phyloP scores from a whole-genome alignment of 2,888 invertebrate species.

The Aquatica leii region DNA sequence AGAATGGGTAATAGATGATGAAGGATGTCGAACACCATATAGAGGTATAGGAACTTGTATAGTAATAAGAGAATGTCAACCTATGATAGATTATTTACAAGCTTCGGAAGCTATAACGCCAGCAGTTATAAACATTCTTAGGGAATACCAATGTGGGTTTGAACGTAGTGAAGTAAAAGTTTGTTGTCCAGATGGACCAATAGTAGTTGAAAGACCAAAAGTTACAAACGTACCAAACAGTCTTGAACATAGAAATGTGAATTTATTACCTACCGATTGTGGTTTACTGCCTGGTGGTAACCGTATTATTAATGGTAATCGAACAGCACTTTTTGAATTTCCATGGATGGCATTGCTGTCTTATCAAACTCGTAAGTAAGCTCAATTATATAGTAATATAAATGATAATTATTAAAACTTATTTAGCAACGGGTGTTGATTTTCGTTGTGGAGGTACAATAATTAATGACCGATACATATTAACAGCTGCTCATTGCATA shows the following conservation, averaged over 20 bases:
- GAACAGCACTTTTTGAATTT: constrained; percentile 69
- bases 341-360: constrained; percentile 82
- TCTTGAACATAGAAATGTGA: constrained; percentile 52
- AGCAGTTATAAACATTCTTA: constrained; percentile 1
- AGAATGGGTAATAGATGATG: constrained; percentile 33
- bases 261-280: constrained; percentile 61
- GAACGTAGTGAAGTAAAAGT: constrained; percentile 58
- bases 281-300: constrained; percentile 62
- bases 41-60: constrained; percentile 56
- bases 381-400: not conserved
- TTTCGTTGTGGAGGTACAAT: constrained; percentile 63
- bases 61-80: constrained; percentile 48
- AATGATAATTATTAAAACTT: not conserved
- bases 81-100: constrained; percentile 39
- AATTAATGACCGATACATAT: constrained; percentile 64
- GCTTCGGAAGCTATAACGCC: not conserved
- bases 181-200: constrained; percentile 60
- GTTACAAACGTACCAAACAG: constrained; percentile 51
- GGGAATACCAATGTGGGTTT: constrained; percentile 56
- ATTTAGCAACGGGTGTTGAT: constrained; percentile 10
- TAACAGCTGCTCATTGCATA: constrained; percentile 70
- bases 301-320: constrained; percentile 63
- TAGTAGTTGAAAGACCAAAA: constrained; percentile 11
- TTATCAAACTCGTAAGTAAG: constrained; percentile 57
- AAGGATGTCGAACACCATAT: constrained; percentile 54